Conservation (phyloP, 2,797 vertebrate genomes). For the Chaenodraco wilsoni region DNA sequence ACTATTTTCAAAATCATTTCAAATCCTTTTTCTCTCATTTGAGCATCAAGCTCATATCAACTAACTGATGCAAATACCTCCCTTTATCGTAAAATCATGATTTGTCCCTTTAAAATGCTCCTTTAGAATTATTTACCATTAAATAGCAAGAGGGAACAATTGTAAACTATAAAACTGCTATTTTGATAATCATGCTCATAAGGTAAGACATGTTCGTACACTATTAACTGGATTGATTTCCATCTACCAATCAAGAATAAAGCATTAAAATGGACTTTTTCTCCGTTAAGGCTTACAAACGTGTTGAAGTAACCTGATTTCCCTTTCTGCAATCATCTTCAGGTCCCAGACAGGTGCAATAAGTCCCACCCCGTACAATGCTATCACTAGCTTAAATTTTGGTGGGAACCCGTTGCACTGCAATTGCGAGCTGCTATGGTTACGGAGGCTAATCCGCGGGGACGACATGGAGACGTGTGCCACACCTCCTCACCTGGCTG, state of each 20-base stretch:
- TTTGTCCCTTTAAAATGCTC: neutral
- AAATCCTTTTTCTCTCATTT: conserved; percentile 11
- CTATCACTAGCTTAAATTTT: conserved; percentile 89
- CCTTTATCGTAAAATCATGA: neutral
- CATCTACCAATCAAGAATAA: neutral
- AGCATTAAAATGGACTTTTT: neutral
- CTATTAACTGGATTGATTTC: neutral
- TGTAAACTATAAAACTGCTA: neutral
- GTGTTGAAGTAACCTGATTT: neutral
- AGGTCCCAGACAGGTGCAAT: conserved; percentile 89
- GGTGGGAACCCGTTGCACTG: conserved; percentile 94
- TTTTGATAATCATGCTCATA: neutral
- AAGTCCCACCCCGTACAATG: conserved; percentile 88
- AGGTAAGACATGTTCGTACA: too few species aligned
- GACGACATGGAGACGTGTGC: conserved; percentile 96
- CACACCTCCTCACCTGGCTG: conserved; percentile 87
- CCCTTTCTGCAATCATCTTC: conserved; percentile 18
- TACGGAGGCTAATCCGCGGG: conserved; percentile 87
- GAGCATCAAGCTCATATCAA: conserved; percentile 20
- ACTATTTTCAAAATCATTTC: conserved; percentile 21
- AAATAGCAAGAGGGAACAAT: neutral
- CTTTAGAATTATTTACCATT: neutral
- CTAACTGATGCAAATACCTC: neutral
- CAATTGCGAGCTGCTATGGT: conserved; percentile 93
- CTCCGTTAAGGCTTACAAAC: neutral